Evolutionary conservation across 2,888 invertebrate species (phyloP).

Genomic region (Hyalella azteca): DNA sequence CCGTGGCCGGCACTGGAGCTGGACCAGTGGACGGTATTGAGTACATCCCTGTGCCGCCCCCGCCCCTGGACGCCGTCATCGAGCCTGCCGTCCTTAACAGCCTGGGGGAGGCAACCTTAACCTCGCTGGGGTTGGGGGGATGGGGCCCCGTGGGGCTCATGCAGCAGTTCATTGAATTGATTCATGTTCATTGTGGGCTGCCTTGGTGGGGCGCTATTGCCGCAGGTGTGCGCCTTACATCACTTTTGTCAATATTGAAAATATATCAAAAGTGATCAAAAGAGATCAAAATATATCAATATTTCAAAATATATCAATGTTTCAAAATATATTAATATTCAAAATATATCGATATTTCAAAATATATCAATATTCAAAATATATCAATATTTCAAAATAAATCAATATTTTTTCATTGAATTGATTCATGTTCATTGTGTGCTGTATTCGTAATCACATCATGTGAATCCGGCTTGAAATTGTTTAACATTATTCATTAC

Average conservation of each 20-base stretch:
- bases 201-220: conserved; percentile 95
- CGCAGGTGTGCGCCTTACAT: conserved; percentile 60
- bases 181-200: conserved; percentile 80
- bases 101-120: conserved; percentile 75
- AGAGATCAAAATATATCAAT: too few species aligned
- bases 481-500: too few species aligned
- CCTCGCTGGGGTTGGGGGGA: conserved; percentile 81
- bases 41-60: conserved; percentile 45
- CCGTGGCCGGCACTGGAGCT: not conserved
- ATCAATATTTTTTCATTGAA: too few species aligned
- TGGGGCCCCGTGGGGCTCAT: conserved; percentile 83
- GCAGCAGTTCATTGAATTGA: conserved; percentile 78
- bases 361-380: too few species aligned
- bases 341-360: too few species aligned
- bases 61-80: conserved; percentile 33
- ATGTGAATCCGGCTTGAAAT: too few species aligned
- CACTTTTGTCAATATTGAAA: too few species aligned
- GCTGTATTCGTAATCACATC: too few species aligned
- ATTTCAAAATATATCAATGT: not conserved
- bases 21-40: conserved; percentile 23
- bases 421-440: too few species aligned
- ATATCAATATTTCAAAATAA: too few species aligned
- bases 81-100: conserved; percentile 43
- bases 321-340: too few species aligned
- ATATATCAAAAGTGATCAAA: too few species aligned